phyloP scores from a whole-genome alignment of 2,797 vertebrate species.

The Chromis chromis region DNA sequence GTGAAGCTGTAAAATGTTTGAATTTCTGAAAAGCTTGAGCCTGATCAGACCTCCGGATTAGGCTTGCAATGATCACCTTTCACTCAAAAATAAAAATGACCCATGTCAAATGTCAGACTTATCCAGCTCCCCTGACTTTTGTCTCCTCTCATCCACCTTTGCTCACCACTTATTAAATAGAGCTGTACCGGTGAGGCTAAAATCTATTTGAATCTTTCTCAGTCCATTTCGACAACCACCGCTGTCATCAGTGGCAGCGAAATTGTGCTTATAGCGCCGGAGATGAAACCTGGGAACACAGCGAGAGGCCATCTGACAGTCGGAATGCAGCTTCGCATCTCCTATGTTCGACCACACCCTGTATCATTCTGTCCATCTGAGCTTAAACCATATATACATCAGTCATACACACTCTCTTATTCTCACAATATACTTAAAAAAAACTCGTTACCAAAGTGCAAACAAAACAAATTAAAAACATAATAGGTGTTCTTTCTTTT shows the following conservation, averaged over 20 bases:
- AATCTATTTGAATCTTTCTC: constrained; percentile 30
- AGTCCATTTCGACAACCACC: constrained; percentile 32
- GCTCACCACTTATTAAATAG: constrained; percentile 10
- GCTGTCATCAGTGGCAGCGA: constrained; percentile 9
- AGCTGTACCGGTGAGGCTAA: constrained; percentile 21
- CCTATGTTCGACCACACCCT: constrained; percentile 82
- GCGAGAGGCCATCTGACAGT: constrained; percentile 47
- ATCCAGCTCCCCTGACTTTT: constrained; percentile 8
- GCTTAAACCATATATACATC: constrained; percentile 87
- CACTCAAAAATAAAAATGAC: constrained; percentile 28
- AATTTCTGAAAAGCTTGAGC: no score
- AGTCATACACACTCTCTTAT: constrained; percentile 70
- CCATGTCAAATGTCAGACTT: constrained; percentile 33
- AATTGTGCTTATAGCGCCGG: constrained; percentile 27
- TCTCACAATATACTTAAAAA: constrained; percentile 90
- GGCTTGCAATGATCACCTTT: constrained; percentile 90
- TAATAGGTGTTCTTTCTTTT: constrained; percentile 78
- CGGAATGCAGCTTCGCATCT: constrained; percentile 54
- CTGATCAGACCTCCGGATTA: constrained; percentile 85
- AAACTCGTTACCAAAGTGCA: constrained; percentile 93
- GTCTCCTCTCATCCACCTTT: constrained; percentile 4
- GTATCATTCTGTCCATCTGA: constrained; percentile 84
- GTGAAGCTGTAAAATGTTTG: constrained; percentile 16
- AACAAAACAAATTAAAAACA: constrained; percentile 79
- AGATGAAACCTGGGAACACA: constrained; percentile 56